Conservation (phyloP, 1,140 invertebrate genomes). For the Drosophila triauraria region DNA sequence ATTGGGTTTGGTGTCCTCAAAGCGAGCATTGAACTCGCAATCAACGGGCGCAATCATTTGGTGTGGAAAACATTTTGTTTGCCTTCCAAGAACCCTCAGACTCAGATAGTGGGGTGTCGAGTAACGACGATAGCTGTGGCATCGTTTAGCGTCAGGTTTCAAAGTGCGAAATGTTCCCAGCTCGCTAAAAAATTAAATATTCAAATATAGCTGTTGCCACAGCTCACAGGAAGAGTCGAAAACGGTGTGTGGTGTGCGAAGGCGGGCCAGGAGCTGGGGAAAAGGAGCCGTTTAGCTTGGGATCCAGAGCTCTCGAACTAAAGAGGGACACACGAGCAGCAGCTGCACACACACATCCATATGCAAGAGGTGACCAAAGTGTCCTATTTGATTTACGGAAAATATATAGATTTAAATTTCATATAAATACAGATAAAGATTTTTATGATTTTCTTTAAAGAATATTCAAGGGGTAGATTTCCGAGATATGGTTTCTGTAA, state of each 20-base stretch:
- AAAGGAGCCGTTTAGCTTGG: conserved; percentile 41
- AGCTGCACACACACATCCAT: conserved; percentile 41
- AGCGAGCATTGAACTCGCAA: conserved; percentile 75
- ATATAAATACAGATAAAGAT: too few species aligned
- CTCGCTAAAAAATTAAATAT: conserved; percentile 83
- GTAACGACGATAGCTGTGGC: conserved; percentile 33
- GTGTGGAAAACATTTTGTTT: conserved; percentile 72
- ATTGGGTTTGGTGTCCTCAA: conserved; percentile 41
- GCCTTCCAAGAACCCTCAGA: conserved; percentile 49
- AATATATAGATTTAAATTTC: neutral
- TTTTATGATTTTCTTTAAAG: too few species aligned
- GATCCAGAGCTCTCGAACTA: conserved; percentile 63
- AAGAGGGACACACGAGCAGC: conserved; percentile 55
- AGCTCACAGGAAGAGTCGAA: conserved; percentile 18
- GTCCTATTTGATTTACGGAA: neutral
- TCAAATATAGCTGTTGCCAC: conserved; percentile 66
- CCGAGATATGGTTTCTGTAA: too few species aligned
- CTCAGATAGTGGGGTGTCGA: neutral
- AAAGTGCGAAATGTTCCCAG: conserved; percentile 77
- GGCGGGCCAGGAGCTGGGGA: neutral
- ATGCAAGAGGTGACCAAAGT: conserved; percentile 56
- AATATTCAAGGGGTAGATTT: too few species aligned
- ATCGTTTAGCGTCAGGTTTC: conserved; percentile 72
- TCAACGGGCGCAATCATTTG: conserved; percentile 59
- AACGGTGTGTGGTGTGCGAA: neutral